A percentile compares a stretch with the other conserved stretches of the same genome.
These are phyloP conservation scores for Netelia inedita DNA, from an alignment of 2,888 invertebrate species.

Conservation along the genomic window DNA sequence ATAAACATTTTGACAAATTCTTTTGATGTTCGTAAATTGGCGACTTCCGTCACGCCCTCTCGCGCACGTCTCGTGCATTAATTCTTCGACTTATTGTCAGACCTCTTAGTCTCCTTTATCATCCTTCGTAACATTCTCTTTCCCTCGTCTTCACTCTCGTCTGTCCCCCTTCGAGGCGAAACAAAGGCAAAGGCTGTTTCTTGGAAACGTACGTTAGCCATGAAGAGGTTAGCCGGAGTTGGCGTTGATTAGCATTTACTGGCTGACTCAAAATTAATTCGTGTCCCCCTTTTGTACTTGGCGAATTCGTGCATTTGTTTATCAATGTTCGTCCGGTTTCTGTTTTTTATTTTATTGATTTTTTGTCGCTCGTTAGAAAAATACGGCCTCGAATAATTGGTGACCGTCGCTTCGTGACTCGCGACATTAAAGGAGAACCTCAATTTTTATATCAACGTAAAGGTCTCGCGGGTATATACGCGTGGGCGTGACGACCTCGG, in stretches of 20 bases:
- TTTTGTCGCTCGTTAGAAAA: slow-evolving; percentile 25
- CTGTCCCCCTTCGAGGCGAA: slow-evolving; percentile 4
- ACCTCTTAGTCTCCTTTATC: slow-evolving; percentile 46
- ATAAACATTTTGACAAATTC: slow-evolving; percentile 40
- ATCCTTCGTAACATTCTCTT: slow-evolving; percentile 7
- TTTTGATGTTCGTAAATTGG: slow-evolving; percentile 62
- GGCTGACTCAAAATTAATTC: slow-evolving; percentile 29
- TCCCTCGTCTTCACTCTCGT: background rate
- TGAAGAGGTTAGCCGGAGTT: background rate
- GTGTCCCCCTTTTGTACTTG: slow-evolving; percentile 5
- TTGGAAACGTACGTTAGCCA: slow-evolving; percentile 20
- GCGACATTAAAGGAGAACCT: slow-evolving; percentile 34
- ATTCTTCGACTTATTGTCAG: slow-evolving; percentile 30
- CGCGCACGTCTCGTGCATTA: slow-evolving; percentile 42
- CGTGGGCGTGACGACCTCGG: slow-evolving; percentile 55
- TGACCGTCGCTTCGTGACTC: slow-evolving; percentile 8
- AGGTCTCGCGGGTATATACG: slow-evolving; percentile 13
- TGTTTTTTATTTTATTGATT: slow-evolving; percentile 8
- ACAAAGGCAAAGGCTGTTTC: slow-evolving; percentile 54
- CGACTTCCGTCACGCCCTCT: slow-evolving; percentile 62
- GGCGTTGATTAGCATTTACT: slow-evolving; percentile 30
- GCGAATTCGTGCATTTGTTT: background rate
- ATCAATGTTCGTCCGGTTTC: background rate
- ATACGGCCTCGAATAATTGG: slow-evolving; percentile 22
- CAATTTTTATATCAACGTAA: slow-evolving; percentile 49